Evolutionary conservation across 2,113 vertebrate genomes (phyloP).

Genomic region (Syngnathus scovelli): DNA sequence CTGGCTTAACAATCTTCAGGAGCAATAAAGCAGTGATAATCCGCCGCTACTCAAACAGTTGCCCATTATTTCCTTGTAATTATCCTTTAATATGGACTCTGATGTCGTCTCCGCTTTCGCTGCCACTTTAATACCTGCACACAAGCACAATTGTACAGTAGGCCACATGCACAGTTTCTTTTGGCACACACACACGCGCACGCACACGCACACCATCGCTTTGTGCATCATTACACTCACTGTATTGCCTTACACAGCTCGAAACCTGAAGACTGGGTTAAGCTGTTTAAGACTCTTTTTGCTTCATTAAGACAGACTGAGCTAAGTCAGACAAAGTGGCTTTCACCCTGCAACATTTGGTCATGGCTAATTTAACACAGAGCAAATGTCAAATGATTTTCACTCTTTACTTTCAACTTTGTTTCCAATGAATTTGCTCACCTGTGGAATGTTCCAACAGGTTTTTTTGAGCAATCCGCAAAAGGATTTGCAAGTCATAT

Average conservation of each 20-base stretch:
- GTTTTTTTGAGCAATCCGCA: too few species aligned
- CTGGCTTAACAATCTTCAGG: conserved; percentile 38
- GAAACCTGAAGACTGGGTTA: conserved; percentile 75
- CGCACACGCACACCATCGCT: conserved; percentile 33
- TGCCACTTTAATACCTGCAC: not conserved
- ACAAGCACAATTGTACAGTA: conserved; percentile 30
- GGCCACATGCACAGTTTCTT: conserved; percentile 17
- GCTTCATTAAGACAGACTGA: conserved; percentile 74
- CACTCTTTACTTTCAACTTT: conserved; percentile 50
- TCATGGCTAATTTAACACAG: conserved; percentile 67
- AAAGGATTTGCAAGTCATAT: too few species aligned
- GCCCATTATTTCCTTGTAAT: conserved; percentile 70
- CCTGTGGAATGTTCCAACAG: not conserved
- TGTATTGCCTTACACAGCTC: conserved; percentile 75
- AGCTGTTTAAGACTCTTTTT: conserved; percentile 74
- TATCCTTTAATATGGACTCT: conserved; percentile 74
- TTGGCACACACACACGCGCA: conserved; percentile 10
- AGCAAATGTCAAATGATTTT: conserved; percentile 67
- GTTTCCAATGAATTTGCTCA: conserved; percentile 1
- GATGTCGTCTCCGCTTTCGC: conserved; percentile 60
- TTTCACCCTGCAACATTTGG: conserved; percentile 61
- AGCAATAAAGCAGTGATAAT: conserved; percentile 60
- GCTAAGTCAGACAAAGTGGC: conserved; percentile 68
- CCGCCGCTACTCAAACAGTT: conserved; percentile 57
- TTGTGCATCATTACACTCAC: conserved; percentile 73